Evolutionary conservation across 2,113 vertebrate species (phyloP).

Genomic region (Rhombomys opimus): DNA sequence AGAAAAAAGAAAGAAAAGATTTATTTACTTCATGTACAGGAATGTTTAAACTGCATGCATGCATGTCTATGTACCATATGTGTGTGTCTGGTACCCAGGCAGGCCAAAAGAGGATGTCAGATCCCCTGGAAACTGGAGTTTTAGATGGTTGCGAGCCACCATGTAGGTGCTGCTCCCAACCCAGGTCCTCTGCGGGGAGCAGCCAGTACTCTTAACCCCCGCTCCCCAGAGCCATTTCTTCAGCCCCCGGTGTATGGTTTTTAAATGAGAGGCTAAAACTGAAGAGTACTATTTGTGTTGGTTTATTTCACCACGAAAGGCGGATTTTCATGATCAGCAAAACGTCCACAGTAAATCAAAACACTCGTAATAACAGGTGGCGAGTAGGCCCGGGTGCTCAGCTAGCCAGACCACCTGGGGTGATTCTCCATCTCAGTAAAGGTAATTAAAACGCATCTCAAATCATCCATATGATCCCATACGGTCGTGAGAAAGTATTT

Average conservation of each 20-base stretch:
- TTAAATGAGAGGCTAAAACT: neutral
- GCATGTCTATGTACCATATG: neutral
- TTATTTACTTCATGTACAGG: neutral
- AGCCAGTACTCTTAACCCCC: neutral
- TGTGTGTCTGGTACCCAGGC: neutral
- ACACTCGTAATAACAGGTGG: neutral
- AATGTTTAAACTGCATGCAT: neutral
- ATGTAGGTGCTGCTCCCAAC: neutral
- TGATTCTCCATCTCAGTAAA: neutral
- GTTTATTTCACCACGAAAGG: slow-evolving; percentile 32
- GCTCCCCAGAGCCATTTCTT: neutral
- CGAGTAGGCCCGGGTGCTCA: neutral
- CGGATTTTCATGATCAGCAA: slow-evolving; percentile 39
- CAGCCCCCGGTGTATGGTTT: neutral
- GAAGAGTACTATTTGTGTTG: neutral
- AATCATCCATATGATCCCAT: neutral
- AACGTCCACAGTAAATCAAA: slow-evolving; percentile 22
- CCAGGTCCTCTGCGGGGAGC: neutral
- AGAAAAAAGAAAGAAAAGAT: neutral
- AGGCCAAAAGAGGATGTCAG: neutral
- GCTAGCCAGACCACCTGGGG: neutral
- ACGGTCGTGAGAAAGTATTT: neutral
- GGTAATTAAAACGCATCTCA: neutral
- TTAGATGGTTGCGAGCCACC: neutral
- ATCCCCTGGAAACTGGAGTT: neutral